Evolutionary conservation across 2,888 invertebrate species (phyloP).

Genomic region (Drosophila phalerata): DNA sequence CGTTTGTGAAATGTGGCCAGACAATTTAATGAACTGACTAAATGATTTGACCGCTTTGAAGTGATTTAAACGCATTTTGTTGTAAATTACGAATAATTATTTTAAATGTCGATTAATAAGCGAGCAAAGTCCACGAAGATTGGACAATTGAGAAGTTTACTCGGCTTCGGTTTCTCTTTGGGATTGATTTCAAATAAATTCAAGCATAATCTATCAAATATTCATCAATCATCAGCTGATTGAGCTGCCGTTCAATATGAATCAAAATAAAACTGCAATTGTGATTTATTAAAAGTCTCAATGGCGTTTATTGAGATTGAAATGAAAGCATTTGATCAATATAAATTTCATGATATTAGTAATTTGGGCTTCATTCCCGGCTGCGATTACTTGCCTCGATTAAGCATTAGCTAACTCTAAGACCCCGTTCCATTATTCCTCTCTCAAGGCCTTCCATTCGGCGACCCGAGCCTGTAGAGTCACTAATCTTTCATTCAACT

Average conservation of each 20-base stretch:
- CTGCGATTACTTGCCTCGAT: background rate
- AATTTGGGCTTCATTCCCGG: slow-evolving; percentile 1
- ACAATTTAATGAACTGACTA: slow-evolving; percentile 40
- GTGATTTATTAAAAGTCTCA: background rate
- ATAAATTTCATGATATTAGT: background rate
- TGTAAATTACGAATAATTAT: slow-evolving; percentile 11
- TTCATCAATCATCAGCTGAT: background rate
- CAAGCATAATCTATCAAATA: no score
- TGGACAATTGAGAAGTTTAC: background rate
- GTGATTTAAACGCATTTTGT: slow-evolving; percentile 18
- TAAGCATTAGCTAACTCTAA: background rate
- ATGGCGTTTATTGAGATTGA: background rate
- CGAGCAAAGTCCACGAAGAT: background rate
- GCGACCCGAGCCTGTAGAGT: slow-evolving; percentile 36
- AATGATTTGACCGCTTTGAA: slow-evolving; percentile 34
- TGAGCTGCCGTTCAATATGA: background rate
- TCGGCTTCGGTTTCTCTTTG: no score
- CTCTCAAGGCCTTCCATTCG: slow-evolving; percentile 42
- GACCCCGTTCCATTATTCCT: background rate
- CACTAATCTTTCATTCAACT: slow-evolving; percentile 36
- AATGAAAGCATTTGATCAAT: background rate
- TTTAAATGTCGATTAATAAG: slow-evolving; percentile 12
- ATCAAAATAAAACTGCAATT: background rate
- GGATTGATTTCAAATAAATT: no score
- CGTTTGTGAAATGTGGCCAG: slow-evolving; percentile 28